These are phyloP conservation scores for Phylloscopus trochiloides DNA, from an alignment of 2,113 vertebrate genomes.

Conservation along the genomic window DNA sequence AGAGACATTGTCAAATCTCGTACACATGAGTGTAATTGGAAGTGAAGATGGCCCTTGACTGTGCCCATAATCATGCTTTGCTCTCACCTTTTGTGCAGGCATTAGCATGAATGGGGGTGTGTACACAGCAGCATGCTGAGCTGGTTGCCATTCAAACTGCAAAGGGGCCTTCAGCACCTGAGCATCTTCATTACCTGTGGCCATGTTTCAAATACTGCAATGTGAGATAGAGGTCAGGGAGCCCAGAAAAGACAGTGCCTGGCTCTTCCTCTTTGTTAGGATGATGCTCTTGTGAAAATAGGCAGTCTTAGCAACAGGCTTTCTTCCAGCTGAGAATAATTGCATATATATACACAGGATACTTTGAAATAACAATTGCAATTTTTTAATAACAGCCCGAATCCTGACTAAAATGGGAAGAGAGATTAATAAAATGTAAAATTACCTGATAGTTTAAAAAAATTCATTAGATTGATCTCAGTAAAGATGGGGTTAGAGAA, in stretches of 20 bases:
- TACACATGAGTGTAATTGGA: background rate
- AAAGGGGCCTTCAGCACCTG: background rate
- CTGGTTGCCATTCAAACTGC: background rate
- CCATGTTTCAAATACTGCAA: background rate
- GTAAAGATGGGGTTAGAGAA: background rate
- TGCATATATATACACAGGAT: background rate
- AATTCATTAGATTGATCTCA: background rate
- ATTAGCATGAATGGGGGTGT: background rate
- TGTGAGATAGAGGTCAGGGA: background rate
- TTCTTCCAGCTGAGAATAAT: background rate
- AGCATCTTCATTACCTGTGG: background rate
- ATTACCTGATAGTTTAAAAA: background rate
- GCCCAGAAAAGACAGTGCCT: background rate
- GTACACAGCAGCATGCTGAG: background rate
- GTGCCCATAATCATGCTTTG: background rate
- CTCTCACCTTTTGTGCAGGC: background rate
- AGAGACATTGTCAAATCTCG: background rate
- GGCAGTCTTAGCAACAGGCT: background rate
- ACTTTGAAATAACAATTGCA: background rate
- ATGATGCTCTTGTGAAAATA: background rate
- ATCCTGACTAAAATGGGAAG: background rate
- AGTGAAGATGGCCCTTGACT: background rate
- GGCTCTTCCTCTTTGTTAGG: background rate
- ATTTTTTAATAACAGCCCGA: background rate
- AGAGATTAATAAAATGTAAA: background rate